A percentile compares a stretch with the other conserved stretches of the same genome.
phyloP scores from a whole-genome alignment of 2,888 invertebrate species.

The Chironomus tentans region DNA sequence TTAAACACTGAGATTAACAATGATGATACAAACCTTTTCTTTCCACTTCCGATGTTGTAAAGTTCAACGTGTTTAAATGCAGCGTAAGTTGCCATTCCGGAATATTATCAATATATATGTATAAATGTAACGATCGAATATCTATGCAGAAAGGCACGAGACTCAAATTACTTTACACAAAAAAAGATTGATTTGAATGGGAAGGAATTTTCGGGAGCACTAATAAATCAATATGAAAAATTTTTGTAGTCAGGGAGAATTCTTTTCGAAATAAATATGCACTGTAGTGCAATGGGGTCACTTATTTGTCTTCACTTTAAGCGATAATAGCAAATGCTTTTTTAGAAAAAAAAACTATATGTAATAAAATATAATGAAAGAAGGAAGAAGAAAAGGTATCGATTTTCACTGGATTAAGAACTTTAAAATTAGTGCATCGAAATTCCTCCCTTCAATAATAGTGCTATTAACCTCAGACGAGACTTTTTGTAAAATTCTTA shows the following conservation, averaged over 20 bases:
- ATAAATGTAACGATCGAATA: no score
- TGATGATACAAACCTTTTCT: slow-evolving; percentile 66
- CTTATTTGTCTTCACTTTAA: slow-evolving; percentile 22
- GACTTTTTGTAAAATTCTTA: background rate
- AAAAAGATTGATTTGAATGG: no score
- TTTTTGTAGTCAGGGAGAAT: background rate
- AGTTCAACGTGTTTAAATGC: slow-evolving; percentile 89
- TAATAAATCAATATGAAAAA: background rate
- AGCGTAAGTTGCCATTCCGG: slow-evolving; percentile 78
- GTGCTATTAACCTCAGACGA: background rate
- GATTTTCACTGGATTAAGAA: background rate
- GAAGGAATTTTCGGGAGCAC: background rate
- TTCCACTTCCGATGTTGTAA: slow-evolving; percentile 87
- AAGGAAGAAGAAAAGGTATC: background rate
- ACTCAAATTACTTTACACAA: background rate
- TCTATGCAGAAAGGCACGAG: background rate
- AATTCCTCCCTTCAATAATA: background rate
- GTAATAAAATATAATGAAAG: no score
- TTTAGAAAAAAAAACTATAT: background rate
- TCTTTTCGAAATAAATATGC: background rate
- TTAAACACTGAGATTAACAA: background rate
- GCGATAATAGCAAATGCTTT: background rate
- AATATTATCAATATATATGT: slow-evolving; percentile 27
- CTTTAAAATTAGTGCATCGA: no score
- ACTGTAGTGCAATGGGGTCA: slow-evolving; percentile 9